phyloP scores from a whole-genome alignment of 2,113 vertebrate genomes.

The Microcebus tavaratra region DNA sequence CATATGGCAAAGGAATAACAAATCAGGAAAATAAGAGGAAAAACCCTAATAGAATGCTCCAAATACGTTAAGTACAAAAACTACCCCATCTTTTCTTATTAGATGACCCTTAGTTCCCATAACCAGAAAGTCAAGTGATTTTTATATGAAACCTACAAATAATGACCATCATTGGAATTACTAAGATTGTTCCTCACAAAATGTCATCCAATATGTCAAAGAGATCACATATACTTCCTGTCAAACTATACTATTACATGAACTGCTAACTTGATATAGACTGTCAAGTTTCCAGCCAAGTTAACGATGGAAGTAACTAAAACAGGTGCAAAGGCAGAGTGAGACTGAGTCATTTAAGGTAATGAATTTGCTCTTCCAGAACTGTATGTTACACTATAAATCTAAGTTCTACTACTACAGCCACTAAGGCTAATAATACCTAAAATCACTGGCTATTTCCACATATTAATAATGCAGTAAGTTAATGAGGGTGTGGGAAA shows the following conservation, averaged over 20 bases:
- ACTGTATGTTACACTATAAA: constrained; percentile 25
- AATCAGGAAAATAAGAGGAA: neutral
- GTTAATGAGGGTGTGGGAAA: neutral
- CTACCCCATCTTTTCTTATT: neutral
- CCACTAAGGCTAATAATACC: neutral
- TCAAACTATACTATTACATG: constrained; percentile 33
- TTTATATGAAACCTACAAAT: neutral
- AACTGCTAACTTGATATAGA: constrained; percentile 53
- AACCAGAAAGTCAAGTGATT: constrained; percentile 39
- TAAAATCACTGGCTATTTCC: constrained; percentile 40
- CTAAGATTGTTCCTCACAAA: constrained; percentile 37
- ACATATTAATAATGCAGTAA: constrained; percentile 28
- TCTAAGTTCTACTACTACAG: neutral
- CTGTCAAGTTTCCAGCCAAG: constrained; percentile 48
- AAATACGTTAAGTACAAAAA: neutral
- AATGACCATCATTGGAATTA: neutral
- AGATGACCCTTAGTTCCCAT: neutral
- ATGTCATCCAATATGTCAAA: neutral
- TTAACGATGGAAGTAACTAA: constrained; percentile 27
- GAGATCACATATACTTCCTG: constrained; percentile 46
- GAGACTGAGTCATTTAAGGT: constrained; percentile 49
- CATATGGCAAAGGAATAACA: constrained; percentile 16
- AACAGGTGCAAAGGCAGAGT: constrained; percentile 33
- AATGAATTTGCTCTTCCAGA: constrained; percentile 56
- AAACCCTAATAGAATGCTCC: neutral